Evolutionary conservation across 2,888 invertebrate genomes (phyloP).

Genomic region (Drosophila ezoana): DNA sequence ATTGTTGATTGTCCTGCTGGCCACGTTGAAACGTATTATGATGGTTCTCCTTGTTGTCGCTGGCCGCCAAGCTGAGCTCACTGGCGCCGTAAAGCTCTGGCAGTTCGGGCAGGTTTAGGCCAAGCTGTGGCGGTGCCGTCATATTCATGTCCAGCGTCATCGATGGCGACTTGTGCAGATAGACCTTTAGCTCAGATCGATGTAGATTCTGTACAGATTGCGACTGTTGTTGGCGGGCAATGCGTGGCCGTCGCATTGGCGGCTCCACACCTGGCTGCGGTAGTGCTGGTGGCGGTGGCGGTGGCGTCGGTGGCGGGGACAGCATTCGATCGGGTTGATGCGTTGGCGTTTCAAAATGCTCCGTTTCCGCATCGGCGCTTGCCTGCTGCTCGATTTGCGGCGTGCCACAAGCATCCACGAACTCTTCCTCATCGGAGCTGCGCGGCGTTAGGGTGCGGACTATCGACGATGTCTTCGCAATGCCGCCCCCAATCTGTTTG

Average conservation of each 20-base stretch:
- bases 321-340: slow-evolving; percentile 45
- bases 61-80: slow-evolving; percentile 64
- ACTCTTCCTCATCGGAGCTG: slow-evolving; percentile 83
- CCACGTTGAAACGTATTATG: slow-evolving; percentile 17
- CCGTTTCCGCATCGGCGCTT: slow-evolving; percentile 24
- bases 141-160: slow-evolving; percentile 73
- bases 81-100: slow-evolving; percentile 75
- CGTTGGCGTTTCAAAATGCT: slow-evolving; percentile 41
- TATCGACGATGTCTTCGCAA: slow-evolving; percentile 63
- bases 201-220: slow-evolving; percentile 83
- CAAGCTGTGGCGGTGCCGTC: slow-evolving; percentile 68
- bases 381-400: slow-evolving; percentile 50
- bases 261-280: slow-evolving; percentile 20
- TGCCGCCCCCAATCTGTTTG: slow-evolving; percentile 80
- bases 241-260: slow-evolving; percentile 39
- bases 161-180: slow-evolving; percentile 82
- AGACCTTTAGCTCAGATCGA: slow-evolving; percentile 82
- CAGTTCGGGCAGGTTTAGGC: slow-evolving; percentile 71
- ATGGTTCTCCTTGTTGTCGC: slow-evolving; percentile 78
- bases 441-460: slow-evolving; percentile 69
- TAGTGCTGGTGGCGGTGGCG: slow-evolving; percentile 1
- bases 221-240: slow-evolving; percentile 77
- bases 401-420: slow-evolving; percentile 82
- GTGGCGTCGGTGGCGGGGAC: slow-evolving; percentile 10
- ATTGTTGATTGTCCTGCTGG: neutral